Base-by-base conservation (phyloP, 2,888 invertebrate species). In the Heteromurus nitidus region DNA sequence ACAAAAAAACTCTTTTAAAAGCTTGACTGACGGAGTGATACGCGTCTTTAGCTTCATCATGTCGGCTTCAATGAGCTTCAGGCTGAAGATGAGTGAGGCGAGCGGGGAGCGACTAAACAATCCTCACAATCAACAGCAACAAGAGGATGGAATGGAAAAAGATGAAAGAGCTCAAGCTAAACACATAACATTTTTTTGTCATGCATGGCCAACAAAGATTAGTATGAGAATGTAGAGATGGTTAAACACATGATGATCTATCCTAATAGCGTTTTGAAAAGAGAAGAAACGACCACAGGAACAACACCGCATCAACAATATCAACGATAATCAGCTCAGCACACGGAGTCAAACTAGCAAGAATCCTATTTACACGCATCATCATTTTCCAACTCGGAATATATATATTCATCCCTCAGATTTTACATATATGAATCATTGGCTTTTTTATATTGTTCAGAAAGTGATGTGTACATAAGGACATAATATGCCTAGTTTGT, bases 41-140 rank as follows among this genome's bases (percentile, higher is more conserved):
- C 62, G 64, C 79, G 70, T 70, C 79, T 79, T 79, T 79, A 70
- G 70, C 80, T 50, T 73, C 73, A 80, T 79, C 80, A 73, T 80
- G 80, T 80, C 80, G 80, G 73, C 80, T 80, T 80, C 73, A 73
- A 80, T 80, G 62, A 73, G 80, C 80, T 80, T 73, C 68, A 73
- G 80, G 80, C 60, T 73, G 62, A n/a, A n/a, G n/a, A n/a, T n/a
- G n/a, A n/a, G n/a, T n/a, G n/a, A n/a, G n/a, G n/a, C n/a, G n/a
- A n/a, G n/a, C n/a, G n/a, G n/a, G n/a, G n/a, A 73, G 18, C 36
- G 60, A 68, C 72, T 80, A 80, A n/a, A 80, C 80, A 73, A 80
- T n/a, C n/a, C 67, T 67, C 18, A 68, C 73, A 73, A 80, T 80
- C 73, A 73, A 80, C 80, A 64, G 69, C 22, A 65, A 60, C 36